Percentiles rank a stretch among this genome's conserved stretches.
Conservation (phyloP, 2,888 invertebrate genomes). For the Lampropteryx suffumata region DNA sequence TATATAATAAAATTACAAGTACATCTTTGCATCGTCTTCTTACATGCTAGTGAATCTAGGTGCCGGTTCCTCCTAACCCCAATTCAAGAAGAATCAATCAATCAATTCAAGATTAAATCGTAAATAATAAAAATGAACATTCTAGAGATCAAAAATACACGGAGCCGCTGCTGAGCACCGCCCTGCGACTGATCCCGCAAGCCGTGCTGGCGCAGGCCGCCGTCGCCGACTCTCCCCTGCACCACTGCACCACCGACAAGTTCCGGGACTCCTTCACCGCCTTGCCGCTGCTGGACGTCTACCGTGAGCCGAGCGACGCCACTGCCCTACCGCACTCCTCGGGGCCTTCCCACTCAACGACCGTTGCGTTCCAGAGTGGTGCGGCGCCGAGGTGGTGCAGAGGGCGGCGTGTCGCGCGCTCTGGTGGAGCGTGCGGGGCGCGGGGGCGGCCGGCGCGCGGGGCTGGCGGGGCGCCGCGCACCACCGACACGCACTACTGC, state of each 20-base stretch:
- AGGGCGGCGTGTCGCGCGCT: constrained; percentile 86
- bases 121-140: too few relatives aligned
- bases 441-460: constrained; percentile 63
- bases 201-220: constrained; percentile 39
- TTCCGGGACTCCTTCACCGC: too few relatives aligned
- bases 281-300: constrained; percentile 4
- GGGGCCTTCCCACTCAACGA: too few relatives aligned
- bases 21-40: too few relatives aligned
- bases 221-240: constrained; percentile 23
- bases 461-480: constrained; percentile 50
- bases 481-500: constrained; percentile 20
- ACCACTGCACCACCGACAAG: constrained; percentile 12
- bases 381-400: constrained; percentile 73
- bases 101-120: too few relatives aligned
- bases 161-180: constrained; percentile 37
- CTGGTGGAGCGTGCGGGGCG: constrained; percentile 84
- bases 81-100: too few relatives aligned
- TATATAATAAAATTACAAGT: too few relatives aligned
- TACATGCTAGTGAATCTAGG: too few relatives aligned
- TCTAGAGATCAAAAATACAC: constrained; percentile 45
- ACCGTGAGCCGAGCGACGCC: too few relatives aligned
- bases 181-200: constrained; percentile 57
- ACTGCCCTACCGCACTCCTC: too few relatives aligned
- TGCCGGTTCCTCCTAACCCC: too few relatives aligned
- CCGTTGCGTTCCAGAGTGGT: constrained; percentile 15